These are phyloP conservation scores for Nyctibius grandis DNA, from an alignment of 2,797 vertebrate genomes.

Conservation along the genomic window DNA sequence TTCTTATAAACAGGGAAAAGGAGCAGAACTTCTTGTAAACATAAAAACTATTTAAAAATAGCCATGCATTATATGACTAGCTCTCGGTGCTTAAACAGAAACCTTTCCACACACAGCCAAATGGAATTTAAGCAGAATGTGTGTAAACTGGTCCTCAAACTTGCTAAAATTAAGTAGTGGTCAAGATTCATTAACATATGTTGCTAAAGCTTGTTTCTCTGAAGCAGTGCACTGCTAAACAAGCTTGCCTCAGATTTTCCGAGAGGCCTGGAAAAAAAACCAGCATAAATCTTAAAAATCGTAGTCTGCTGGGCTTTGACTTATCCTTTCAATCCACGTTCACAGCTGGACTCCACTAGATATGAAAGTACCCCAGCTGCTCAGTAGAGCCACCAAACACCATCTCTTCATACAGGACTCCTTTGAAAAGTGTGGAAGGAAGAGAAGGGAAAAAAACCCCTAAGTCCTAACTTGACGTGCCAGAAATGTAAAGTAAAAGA, in stretches of 20 bases:
- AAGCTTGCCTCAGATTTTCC: slow-evolving; percentile 13
- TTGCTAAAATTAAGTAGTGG: not conserved
- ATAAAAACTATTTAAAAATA: not conserved
- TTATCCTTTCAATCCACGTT: not conserved
- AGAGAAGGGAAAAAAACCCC: not conserved
- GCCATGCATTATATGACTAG: not conserved
- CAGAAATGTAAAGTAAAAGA: slow-evolving; percentile 17
- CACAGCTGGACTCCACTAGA: not conserved
- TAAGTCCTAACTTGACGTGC: not conserved
- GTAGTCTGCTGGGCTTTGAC: not conserved
- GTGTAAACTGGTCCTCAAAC: not conserved
- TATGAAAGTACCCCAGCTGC: not conserved
- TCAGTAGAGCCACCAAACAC: not conserved
- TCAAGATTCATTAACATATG: not conserved
- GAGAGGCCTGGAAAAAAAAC: not conserved
- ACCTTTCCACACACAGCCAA: not conserved
- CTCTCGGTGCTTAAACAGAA: not conserved
- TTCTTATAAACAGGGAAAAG: not conserved
- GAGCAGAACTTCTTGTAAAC: not conserved
- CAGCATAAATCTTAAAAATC: not conserved
- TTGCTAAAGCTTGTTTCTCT: not conserved
- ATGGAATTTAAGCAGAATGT: not conserved
- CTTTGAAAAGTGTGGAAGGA: not conserved
- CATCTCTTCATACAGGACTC: not conserved
- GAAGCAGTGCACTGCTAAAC: not conserved